phyloP scores from a whole-genome alignment of 1,140 invertebrate genomes.

The Odontomachus brunneus region DNA sequence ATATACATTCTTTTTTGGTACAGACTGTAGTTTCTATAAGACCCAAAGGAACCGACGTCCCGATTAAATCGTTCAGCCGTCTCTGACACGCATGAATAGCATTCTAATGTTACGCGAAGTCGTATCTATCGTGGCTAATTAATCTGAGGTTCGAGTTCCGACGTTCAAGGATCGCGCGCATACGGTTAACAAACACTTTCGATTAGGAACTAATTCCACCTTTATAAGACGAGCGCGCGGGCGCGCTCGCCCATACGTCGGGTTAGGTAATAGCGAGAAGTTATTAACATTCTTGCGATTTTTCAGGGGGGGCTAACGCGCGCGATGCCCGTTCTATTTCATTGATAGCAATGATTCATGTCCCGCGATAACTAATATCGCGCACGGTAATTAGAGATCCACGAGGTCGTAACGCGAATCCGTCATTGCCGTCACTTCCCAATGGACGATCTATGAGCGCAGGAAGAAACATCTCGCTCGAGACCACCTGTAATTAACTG shows the following conservation, averaged over 20 bases:
- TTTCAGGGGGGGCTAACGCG: not conserved
- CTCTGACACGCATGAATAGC: not conserved
- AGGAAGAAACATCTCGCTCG: constrained; percentile 52
- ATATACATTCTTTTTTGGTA: not conserved
- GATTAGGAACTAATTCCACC: constrained; percentile 38
- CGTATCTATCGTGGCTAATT: constrained; percentile 30
- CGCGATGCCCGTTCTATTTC: constrained; percentile 36
- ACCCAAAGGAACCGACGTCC: not conserved
- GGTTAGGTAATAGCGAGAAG: constrained; percentile 44
- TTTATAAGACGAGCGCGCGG: constrained; percentile 11
- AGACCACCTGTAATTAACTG: constrained; percentile 51
- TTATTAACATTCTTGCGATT: constrained; percentile 51
- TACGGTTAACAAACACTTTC: constrained; percentile 41
- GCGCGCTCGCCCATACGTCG: too few species aligned
- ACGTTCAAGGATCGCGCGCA: constrained; percentile 35
- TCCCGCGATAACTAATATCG: constrained; percentile 54
- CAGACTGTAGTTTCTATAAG: not conserved
- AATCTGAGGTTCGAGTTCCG: constrained; percentile 26
- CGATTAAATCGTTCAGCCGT: constrained; percentile 4
- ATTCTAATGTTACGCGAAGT: constrained; percentile 18
- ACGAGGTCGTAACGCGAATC: constrained; percentile 62
- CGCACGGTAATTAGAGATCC: constrained; percentile 59
- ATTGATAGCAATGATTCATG: constrained; percentile 64
- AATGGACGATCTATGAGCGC: constrained; percentile 33
- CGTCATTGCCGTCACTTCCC: constrained; percentile 63